A percentile compares a stretch with the other conserved stretches of the same genome.
phyloP scores from a whole-genome alignment of 2,113 vertebrate species.

The Pteruthius melanotis region DNA sequence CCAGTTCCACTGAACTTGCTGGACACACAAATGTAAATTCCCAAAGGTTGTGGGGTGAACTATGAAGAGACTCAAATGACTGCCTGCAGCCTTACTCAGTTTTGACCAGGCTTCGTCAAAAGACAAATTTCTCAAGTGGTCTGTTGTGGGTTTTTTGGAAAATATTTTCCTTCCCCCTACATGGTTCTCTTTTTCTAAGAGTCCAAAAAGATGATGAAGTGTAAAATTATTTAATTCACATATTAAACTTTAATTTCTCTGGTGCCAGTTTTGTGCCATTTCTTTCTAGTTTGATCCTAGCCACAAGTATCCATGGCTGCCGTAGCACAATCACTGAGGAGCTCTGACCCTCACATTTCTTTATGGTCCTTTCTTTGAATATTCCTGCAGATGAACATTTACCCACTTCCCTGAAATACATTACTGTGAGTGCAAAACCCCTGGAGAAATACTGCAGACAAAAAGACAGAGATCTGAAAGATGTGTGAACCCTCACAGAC shows the following conservation, averaged over 20 bases:
- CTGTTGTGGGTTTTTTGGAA: neutral
- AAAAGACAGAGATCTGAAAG: neutral
- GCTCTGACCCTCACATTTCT: neutral
- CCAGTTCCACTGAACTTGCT: neutral
- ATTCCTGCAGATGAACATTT: neutral
- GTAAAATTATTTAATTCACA: neutral
- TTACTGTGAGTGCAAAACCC: neutral
- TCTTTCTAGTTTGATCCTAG: neutral
- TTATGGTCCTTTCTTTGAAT: neutral
- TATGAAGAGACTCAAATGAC: too few species aligned
- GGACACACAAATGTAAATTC: neutral
- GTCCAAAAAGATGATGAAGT: neutral
- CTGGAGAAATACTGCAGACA: neutral
- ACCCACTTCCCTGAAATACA: neutral
- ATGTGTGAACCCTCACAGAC: accelerated
- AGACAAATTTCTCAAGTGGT: neutral
- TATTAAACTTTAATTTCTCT: neutral
- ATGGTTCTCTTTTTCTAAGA: neutral
- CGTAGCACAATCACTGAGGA: neutral
- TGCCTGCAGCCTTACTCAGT: neutral
- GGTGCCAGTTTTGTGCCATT: neutral
- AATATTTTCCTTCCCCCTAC: neutral
- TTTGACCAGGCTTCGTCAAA: neutral
- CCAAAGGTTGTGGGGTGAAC: neutral
- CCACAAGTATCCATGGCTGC: neutral